Conservation (phyloP, 2,888 invertebrate genomes). For the Hydropsyche betteni region DNA sequence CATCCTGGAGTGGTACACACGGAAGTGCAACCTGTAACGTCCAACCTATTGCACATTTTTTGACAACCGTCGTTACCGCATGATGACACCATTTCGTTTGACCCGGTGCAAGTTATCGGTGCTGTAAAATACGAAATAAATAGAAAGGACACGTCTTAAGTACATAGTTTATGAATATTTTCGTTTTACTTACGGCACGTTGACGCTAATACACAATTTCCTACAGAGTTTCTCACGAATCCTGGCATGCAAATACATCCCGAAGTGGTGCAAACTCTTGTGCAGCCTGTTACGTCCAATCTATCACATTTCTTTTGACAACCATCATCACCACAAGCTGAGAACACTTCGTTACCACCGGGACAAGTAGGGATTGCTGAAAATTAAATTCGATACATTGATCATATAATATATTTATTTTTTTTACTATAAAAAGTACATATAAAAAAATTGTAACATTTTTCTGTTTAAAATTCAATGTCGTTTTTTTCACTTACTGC, state of each 20-base stretch:
- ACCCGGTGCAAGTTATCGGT: not conserved
- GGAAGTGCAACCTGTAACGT: not conserved
- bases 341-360: not conserved
- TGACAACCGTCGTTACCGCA: constrained; percentile 43
- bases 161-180: not conserved
- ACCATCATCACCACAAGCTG: not conserved
- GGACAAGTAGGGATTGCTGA: not conserved
- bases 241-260: not conserved
- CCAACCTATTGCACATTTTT: constrained; percentile 32
- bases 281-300: not conserved
- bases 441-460: not conserved
- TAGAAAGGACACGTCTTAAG: not conserved
- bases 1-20: constrained; percentile 31
- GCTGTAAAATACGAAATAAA: not conserved
- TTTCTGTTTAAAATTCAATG: not conserved
- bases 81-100: constrained; percentile 7
- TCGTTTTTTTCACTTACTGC: not conserved
- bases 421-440: not conserved
- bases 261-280: not conserved
- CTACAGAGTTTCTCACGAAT: not conserved
- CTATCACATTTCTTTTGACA: not conserved
- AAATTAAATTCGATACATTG: not conserved
- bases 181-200: not conserved
- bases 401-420: too few relatives aligned
- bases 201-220: not conserved